A percentile compares a stretch with the other conserved stretches of the same genome.
phyloP scores from a whole-genome alignment of 2,888 invertebrate species.

The Parasteatoda lunata region DNA sequence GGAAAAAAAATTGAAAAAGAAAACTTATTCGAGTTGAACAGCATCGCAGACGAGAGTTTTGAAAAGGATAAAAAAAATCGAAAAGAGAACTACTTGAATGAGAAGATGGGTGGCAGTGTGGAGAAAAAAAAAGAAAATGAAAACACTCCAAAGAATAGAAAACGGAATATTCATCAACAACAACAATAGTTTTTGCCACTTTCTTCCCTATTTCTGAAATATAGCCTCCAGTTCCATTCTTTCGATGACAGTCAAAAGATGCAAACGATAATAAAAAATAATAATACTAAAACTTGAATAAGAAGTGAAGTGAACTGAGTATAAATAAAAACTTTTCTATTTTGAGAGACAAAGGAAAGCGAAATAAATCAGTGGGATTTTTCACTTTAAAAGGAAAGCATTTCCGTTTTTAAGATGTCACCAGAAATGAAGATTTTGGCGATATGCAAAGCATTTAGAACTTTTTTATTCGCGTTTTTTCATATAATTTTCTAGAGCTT shows the following conservation, averaged over 20 bases:
- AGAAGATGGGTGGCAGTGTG: not conserved
- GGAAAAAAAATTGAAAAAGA: not conserved
- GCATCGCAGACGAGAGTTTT: not conserved
- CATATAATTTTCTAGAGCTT: not conserved
- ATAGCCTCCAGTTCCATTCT: conserved; percentile 19
- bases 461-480: conserved; percentile 9
- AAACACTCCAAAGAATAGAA: conserved; percentile 59
- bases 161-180: conserved; percentile 63
- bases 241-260: conserved; percentile 13
- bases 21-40: conserved; percentile 17
- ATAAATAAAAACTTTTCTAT: conserved; percentile 23
- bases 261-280: not conserved
- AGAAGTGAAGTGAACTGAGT: conserved; percentile 19
- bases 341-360: conserved; percentile 38
- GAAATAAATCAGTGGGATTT: conserved; percentile 54
- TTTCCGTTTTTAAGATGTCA: conserved; percentile 41
- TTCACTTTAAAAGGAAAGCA: not conserved
- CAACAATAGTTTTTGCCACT: conserved; percentile 60
- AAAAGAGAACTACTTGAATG: not conserved
- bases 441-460: conserved; percentile 18
- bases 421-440: conserved; percentile 42
- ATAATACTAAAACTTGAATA: not conserved
- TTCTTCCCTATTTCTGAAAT: conserved; percentile 39
- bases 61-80: not conserved
- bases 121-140: conserved; percentile 21